Conservation (phyloP, 1,140 invertebrate species). For the Ostrea edulis region DNA sequence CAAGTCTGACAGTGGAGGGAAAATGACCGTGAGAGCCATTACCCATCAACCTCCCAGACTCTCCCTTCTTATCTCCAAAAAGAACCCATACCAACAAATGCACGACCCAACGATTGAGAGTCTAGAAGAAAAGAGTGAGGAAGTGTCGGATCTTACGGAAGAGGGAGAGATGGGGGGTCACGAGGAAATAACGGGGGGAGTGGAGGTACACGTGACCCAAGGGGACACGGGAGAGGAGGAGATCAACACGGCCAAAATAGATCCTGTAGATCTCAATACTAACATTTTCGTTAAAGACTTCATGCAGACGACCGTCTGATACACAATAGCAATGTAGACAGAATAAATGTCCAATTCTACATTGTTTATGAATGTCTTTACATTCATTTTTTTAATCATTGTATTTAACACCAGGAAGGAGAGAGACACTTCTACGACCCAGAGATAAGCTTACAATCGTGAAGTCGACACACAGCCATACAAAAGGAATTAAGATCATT, state of each 20-base stretch:
- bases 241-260: slow-evolving; percentile 1
- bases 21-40: background rate
- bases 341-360: too few species aligned
- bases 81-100: slow-evolving; percentile 24
- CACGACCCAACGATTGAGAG: background rate
- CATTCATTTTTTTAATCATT: too few species aligned
- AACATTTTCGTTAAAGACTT: slow-evolving; percentile 11
- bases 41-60: slow-evolving; percentile 13
- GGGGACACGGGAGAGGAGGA: slow-evolving; percentile 7
- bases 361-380: too few species aligned
- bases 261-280: background rate
- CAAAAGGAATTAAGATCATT: too few species aligned
- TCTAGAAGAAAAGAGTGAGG: background rate
- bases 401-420: too few species aligned
- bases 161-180: background rate
- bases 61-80: background rate
- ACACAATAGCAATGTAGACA: background rate
- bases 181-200: background rate
- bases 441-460: too few species aligned
- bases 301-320: slow-evolving; percentile 3
- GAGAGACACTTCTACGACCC: too few species aligned
- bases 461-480: too few species aligned
- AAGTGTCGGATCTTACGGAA: background rate
- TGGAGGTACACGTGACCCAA: background rate
- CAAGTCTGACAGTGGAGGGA: background rate